phyloP scores from a whole-genome alignment of 2,797 vertebrate species.

The Schizopygopsis pylzovi region DNA sequence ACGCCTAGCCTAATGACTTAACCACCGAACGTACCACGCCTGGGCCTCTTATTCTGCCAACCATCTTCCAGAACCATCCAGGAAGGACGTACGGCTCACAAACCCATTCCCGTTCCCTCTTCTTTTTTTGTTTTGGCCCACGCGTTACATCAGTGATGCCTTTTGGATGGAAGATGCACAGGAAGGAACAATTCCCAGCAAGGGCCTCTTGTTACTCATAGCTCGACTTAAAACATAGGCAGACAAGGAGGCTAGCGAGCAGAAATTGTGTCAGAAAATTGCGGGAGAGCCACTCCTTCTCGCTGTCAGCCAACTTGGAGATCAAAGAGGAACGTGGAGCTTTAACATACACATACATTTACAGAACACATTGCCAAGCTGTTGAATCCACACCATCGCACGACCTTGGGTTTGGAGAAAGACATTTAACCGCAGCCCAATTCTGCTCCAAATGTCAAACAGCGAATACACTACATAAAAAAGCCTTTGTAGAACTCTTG shows the following conservation, averaged over 20 bases:
- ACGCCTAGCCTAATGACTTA: slow-evolving; percentile 81
- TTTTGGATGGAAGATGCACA: slow-evolving; percentile 43
- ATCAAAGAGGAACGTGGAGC: slow-evolving; percentile 37
- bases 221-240: slow-evolving; percentile 48
- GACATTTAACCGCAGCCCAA: slow-evolving; percentile 27
- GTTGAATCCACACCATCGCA: slow-evolving; percentile 26
- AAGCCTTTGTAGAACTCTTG: slow-evolving; percentile 34
- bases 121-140: slow-evolving; percentile 37
- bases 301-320: neutral
- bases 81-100: slow-evolving; percentile 38
- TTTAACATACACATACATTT: slow-evolving; percentile 45
- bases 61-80: slow-evolving; percentile 54
- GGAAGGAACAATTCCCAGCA: slow-evolving; percentile 36
- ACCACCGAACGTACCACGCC: slow-evolving; percentile 69
- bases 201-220: slow-evolving; percentile 38
- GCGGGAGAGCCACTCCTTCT: slow-evolving; percentile 36
- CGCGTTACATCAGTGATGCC: slow-evolving; percentile 49
- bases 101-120: slow-evolving; percentile 3
- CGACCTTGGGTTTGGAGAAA: slow-evolving; percentile 49
- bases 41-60: slow-evolving; percentile 45
- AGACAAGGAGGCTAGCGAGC: slow-evolving; percentile 27
- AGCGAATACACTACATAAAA: slow-evolving; percentile 50
- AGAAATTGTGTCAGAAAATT: slow-evolving; percentile 50
- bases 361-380: slow-evolving; percentile 25
- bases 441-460: slow-evolving; percentile 46